These are phyloP conservation scores for Helicoverpa zea DNA, from an alignment of 1,140 invertebrate species.

Conservation along the genomic window DNA sequence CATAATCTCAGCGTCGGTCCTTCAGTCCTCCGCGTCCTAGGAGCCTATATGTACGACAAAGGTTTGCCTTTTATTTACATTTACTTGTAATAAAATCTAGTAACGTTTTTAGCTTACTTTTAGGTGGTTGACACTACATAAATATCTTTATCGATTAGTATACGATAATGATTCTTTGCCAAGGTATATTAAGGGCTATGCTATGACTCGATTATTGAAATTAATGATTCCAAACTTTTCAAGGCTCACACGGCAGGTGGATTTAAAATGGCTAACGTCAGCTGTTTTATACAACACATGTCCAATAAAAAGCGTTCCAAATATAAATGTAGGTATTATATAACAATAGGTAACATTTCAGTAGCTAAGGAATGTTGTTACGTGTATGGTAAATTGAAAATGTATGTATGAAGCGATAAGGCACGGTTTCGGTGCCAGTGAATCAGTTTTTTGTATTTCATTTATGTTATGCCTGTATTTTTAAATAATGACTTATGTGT, in stretches of 20 bases:
- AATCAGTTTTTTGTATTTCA: background rate
- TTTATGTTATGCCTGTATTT: conserved; percentile 1
- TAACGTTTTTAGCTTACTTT: background rate
- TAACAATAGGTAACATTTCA: too few species aligned
- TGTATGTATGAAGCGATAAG: background rate
- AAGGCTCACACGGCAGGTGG: conserved; percentile 18
- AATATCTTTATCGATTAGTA: conserved; percentile 10
- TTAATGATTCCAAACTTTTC: background rate
- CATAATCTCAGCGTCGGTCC: too few species aligned
- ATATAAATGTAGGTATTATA: too few species aligned
- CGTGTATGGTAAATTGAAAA: background rate
- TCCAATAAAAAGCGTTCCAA: background rate
- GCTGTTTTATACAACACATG: background rate
- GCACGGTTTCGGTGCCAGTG: background rate
- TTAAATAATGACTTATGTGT: conserved; percentile 8
- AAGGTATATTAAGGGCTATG: background rate
- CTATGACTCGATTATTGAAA: conserved; percentile 37
- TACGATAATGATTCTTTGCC: conserved; percentile 10
- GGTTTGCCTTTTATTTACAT: too few species aligned
- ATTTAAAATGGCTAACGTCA: background rate
- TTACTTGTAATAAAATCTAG: too few species aligned
- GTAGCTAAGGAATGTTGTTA: too few species aligned
- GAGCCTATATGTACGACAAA: too few species aligned
- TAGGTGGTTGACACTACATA: background rate
- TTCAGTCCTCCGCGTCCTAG: too few species aligned